Base-by-base conservation (phyloP, 2,113 vertebrate genomes). In the Deroptyus accipitrinus region DNA sequence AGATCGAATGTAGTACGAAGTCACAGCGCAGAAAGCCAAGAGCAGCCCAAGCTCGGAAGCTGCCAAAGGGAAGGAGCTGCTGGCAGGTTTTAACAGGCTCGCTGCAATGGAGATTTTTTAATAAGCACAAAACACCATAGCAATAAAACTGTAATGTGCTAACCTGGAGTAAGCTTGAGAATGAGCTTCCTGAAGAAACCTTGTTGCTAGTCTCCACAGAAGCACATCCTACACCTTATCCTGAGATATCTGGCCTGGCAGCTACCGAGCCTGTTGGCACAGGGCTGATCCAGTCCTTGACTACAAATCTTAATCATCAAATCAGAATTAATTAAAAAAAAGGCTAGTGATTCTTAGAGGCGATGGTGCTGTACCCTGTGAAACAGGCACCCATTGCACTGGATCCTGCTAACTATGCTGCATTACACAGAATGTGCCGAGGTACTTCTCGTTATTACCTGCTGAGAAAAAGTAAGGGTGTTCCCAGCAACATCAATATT, bases 81-180 rank as follows among this genome's bases (percentile, higher is more conserved):
- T 89, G 74, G 70, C 88, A 92, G 59, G 81, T 89, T 92, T 94
- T 70, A 87, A 92, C 94, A 92, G 72, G 83, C 31, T 92, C 24
- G 63, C 74, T 92, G 73, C 81, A 79, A 81, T 0, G n/a, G 84
- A 79, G 74, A 51, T 54, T 86, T 95, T 59, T 48, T 44, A 68
- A 94, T 33, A 86, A 94, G 49, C 13, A 9, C 54, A 41, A 49
- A 94, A 77, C 48, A 80, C 28, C 13, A 68, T 23, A 33, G n/a
- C 66, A 83, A 64, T 79, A 89, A 83, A 90, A 87, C 51, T 23
- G 10, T 48, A 27, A 37, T 15, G 27, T 59, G 44, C 33, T 93
- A 92, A 88, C 51, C 20, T 31, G 55, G 27, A 14, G 23, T 82
- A 92, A 89, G 13, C 41, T 52, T n/a, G 57, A 92, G 48, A 68